Evolutionary conservation across 1,140 invertebrate species (phyloP).

Genomic region (Protaetia brevitarsis): DNA sequence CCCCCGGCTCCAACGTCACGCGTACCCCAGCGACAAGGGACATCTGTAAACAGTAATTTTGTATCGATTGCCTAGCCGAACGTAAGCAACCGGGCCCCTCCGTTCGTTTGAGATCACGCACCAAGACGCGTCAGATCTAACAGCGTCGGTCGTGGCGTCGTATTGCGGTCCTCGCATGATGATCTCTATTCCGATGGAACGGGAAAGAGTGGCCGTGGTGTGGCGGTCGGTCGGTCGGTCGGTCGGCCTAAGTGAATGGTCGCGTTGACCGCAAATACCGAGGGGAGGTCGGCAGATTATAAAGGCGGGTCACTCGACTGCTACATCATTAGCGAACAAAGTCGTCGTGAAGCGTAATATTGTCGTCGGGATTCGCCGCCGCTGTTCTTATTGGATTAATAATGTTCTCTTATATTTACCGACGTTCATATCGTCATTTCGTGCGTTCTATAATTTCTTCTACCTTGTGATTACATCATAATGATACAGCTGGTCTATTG

Average conservation of each 20-base stretch:
- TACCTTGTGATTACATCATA: no score
- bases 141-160: no score
- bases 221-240: no score
- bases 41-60: slow-evolving; percentile 13
- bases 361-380: neutral
- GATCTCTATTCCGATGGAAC: slow-evolving; percentile 1
- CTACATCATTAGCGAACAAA: neutral
- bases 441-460: no score
- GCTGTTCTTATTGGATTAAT: no score
- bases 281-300: no score
- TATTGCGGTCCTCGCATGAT: neutral
- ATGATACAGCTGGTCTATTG: no score
- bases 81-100: neutral
- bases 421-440: no score
- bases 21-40: neutral
- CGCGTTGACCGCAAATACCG: no score
- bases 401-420: no score
- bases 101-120: neutral
- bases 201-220: no score
- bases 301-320: neutral
- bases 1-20: neutral
- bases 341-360: neutral
- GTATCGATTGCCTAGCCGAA: neutral
- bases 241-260: no score
- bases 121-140: neutral